Base-by-base conservation (phyloP, 2,113 vertebrate species). In the Pionites leucogaster region DNA sequence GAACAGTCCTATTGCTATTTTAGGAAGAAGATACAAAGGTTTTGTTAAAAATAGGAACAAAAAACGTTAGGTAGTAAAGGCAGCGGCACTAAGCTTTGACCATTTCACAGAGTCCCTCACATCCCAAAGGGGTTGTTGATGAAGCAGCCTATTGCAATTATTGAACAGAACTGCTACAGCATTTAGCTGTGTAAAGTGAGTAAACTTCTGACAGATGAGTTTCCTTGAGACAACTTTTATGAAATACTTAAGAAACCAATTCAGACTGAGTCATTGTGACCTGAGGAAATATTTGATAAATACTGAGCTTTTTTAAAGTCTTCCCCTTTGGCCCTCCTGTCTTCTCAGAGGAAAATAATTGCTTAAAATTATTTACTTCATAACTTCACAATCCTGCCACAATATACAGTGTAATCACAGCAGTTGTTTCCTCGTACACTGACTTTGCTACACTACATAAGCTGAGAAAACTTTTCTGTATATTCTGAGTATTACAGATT, bases 21-120 rank as follows among this genome's bases (percentile, higher is more conserved):
- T 55, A 96, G 60, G 80, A 77, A 86, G 49, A 50, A 85, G 37
- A 71, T 59, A 90, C 71, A 81, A 80, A 88, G 39, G 13, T 4
- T 67, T 65, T 90, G 39, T 53, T 92, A 83, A 92, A 96, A 94
- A 92, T 49, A 92, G 93, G 52, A 88, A 59, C 25, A 80, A 71
- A 92, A 90, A 49, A 57, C 55, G 55, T 95, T 75, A 86, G 60
- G 55, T n/a, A 86, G 39, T 68, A 92, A 92, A 96, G 88, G 47
- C 39, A 47, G 35, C 47, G 79, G 64, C 90, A 86, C 19, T 28
- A 47, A 13, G 29, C 71, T 94, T 88, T 86, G 83, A 88, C 92
- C 76, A 75, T 39, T 67, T 50, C 76, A 74, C 42, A 71, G 55
- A 93, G 71, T 29, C 57, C 39, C 60, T 65, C 7, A 1, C 14